Evolutionary conservation across 2,888 invertebrate species (phyloP).

Genomic region (Smittia aterrima): DNA sequence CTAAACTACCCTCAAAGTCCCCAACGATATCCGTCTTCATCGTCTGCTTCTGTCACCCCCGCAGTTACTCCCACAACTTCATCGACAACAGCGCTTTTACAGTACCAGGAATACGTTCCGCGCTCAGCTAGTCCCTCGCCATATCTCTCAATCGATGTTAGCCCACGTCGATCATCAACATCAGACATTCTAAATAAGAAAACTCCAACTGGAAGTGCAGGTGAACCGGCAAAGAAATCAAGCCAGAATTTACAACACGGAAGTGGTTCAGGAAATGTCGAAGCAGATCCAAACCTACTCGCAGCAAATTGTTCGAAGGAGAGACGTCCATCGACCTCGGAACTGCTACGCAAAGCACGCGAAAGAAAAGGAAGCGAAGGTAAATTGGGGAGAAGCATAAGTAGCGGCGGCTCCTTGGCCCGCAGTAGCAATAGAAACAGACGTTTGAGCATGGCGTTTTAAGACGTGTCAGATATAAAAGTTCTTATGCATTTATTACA

Average conservation of each 20-base stretch:
- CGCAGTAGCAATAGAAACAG: slow-evolving; percentile 46
- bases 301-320: slow-evolving; percentile 43
- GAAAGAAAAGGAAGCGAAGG: slow-evolving; percentile 52
- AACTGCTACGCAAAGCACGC: slow-evolving; percentile 51
- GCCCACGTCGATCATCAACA: slow-evolving; percentile 50
- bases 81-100: slow-evolving; percentile 26
- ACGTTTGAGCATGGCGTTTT: slow-evolving; percentile 52
- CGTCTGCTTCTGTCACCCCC: slow-evolving; percentile 28
- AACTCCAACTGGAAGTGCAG: slow-evolving; percentile 43
- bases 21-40: slow-evolving; percentile 44
- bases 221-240: slow-evolving; percentile 20
- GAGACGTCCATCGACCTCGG: slow-evolving; percentile 52
- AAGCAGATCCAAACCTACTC: not conserved
- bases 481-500: not conserved
- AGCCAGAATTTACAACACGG: slow-evolving; percentile 3
- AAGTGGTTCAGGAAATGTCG: slow-evolving; percentile 7
- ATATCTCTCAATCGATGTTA: slow-evolving; percentile 47
- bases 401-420: slow-evolving; percentile 49
- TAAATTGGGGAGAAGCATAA: slow-evolving; percentile 49
- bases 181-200: slow-evolving; percentile 50
- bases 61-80: slow-evolving; percentile 29
- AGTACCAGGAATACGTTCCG: slow-evolving; percentile 30
- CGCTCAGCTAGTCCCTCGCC: slow-evolving; percentile 49
- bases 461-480: not conserved
- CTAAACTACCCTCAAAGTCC: slow-evolving; percentile 51